phyloP scores from a whole-genome alignment of 2,888 invertebrate species.

The Callinectes sapidus region DNA sequence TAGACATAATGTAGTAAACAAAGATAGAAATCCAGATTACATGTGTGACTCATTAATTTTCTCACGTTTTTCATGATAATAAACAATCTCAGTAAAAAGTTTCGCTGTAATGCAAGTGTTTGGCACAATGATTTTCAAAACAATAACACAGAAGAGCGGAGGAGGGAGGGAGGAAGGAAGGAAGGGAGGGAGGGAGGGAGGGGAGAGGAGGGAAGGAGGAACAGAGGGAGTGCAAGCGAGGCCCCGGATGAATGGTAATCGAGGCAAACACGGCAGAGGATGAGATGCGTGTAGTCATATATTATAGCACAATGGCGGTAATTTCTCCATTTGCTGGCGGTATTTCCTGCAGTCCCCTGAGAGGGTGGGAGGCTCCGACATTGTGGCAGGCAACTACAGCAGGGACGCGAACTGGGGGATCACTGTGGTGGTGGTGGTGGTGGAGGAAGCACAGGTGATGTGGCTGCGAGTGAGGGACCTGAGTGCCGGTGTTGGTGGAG shows the following conservation, averaged over 20 bases:
- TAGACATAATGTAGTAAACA: not conserved
- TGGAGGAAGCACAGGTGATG: not conserved
- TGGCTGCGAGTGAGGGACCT: conserved; percentile 4
- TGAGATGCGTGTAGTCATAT: conserved; percentile 31
- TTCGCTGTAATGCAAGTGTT: not conserved
- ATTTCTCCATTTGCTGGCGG: conserved; percentile 47
- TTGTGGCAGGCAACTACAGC: not conserved
- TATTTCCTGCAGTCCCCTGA: conserved; percentile 34
- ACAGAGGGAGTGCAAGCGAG: conserved; percentile 39
- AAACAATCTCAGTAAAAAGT: not conserved
- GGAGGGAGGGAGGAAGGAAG: not conserved
- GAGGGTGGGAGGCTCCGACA: conserved; percentile 6
- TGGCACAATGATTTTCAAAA: not conserved
- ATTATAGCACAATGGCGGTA: conserved; percentile 41
- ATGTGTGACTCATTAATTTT: not conserved
- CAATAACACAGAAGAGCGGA: not conserved
- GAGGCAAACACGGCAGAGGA: conserved; percentile 25
- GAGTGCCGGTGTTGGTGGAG: not conserved
- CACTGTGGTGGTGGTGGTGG: not conserved
- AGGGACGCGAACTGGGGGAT: conserved; percentile 22
- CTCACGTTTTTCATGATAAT: not conserved
- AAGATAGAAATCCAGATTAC: not conserved
- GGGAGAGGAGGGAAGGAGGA: not conserved
- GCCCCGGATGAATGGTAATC: conserved; percentile 20
- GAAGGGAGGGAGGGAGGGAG: conserved; percentile 17